These are phyloP conservation scores for Bimastos eiseni DNA, from an alignment of 2,888 invertebrate species.

Conservation along the genomic window DNA sequence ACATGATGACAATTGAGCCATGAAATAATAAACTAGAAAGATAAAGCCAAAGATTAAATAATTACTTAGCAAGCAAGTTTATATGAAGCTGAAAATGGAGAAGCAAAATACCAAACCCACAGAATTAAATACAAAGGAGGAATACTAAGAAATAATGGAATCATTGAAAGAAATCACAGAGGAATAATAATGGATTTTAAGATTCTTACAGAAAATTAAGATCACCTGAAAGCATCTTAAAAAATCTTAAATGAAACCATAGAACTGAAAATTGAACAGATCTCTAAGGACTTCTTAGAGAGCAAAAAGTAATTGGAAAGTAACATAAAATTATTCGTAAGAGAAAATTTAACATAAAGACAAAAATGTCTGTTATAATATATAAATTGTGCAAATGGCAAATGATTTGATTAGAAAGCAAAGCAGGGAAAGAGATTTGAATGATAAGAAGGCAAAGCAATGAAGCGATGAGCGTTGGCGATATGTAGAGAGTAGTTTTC, in stretches of 20 bases:
- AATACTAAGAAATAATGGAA: background rate
- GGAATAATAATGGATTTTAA: background rate
- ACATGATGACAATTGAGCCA: background rate
- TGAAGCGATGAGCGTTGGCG: background rate
- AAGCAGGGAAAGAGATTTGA: background rate
- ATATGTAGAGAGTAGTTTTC: background rate
- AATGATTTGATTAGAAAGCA: background rate
- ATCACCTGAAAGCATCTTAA: too few relatives aligned
- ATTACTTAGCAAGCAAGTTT: background rate
- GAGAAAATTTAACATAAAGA: background rate
- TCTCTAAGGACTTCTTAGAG: background rate
- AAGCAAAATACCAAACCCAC: background rate
- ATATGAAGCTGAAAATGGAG: background rate
- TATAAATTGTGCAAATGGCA: background rate
- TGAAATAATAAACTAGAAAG: background rate
- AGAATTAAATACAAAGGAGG: background rate
- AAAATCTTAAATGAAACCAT: background rate
- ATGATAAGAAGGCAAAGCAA: slow-evolving; percentile 15
- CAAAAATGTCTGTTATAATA: background rate
- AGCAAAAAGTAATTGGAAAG: background rate
- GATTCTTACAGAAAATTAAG: too few relatives aligned
- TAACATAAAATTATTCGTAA: background rate
- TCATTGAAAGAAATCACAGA: background rate
- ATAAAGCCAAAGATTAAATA: slow-evolving; percentile 15
- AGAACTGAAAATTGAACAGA: background rate